phyloP scores from a whole-genome alignment of 2,888 invertebrate genomes.

The Synergus japonicus region DNA sequence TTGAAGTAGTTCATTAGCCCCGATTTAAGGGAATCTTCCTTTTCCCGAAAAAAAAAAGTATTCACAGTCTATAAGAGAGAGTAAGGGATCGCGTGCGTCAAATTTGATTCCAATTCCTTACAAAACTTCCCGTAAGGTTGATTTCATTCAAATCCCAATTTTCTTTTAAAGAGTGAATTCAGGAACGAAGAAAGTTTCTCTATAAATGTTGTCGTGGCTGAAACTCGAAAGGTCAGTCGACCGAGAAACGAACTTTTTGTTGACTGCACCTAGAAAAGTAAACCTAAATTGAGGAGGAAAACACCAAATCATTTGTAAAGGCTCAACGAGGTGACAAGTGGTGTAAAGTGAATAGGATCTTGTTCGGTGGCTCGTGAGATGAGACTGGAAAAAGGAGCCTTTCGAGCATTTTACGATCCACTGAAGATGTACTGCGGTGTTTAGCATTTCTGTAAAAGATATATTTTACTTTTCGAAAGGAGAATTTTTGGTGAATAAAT shows the following conservation, averaged over 20 bases:
- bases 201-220: not conserved
- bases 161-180: not conserved
- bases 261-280: not conserved
- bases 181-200: not conserved
- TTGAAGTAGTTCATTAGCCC: not conserved
- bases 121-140: no score
- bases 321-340: not conserved
- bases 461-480: no score
- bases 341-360: not conserved
- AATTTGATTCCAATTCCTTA: no score
- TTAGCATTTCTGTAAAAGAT: no score
- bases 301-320: conserved; percentile 12
- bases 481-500: no score
- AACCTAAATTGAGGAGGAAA: not conserved
- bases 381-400: not conserved
- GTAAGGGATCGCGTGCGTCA: no score
- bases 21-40: not conserved
- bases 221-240: not conserved
- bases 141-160: not conserved
- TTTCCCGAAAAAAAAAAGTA: not conserved
- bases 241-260: not conserved
- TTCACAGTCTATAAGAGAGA: no score
- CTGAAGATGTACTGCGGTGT: no score
- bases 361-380: not conserved
- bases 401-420: not conserved